Evolutionary conservation across 2,113 vertebrate genomes (phyloP), one percentile per base, ranked within the genome.

Genomic region (Tiliqua scincoides): DNA sequence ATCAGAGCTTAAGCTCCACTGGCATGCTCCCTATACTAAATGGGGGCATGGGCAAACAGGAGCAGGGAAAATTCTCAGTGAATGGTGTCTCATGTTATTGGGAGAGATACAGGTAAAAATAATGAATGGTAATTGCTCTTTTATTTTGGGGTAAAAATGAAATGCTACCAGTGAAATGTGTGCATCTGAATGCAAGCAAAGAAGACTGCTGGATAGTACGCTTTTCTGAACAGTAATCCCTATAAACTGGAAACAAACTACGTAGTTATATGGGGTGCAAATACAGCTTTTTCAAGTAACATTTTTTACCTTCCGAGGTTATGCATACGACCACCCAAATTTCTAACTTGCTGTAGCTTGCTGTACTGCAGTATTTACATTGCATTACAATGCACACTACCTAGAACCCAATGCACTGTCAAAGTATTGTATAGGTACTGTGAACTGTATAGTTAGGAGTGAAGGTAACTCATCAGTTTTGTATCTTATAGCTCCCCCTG

Each of bases 11-110:
- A 74, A 63, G 40, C 37, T 63, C 77, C 32, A 40, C 70, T 7
- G 8, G 21, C 30, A 32, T 18, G 15, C n/a, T 21, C n/a, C 52
- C 52, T 83, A n/a, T n/a, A 54, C 23, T 54, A 83, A 75, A 76
- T 75, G 43, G 40, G 59, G 32, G 37, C 3, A 65, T 20, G 35
- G 65, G 35, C 54, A 68, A 4, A 48, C 65, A 67, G 23, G 48
- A 10, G 20, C 35, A 37, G 20, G 11, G 17, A 6, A 79, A 79
- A 63, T 43, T 21, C 27, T 76, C 80, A 75, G 88, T 32, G 62
- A 78, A 81, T 65, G 1, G 3, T 87, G 43, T 59, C 61, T 37
- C 85, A 77, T 86, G 48, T 85, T 88, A 72, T 81, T 89, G 52
- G 27, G 18, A 43, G 17, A 35, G 80, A 27, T 80, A 83, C 23